These are phyloP conservation scores for Stegostoma tigrinum DNA, from an alignment of 2,113 vertebrate species.

Conservation along the genomic window DNA sequence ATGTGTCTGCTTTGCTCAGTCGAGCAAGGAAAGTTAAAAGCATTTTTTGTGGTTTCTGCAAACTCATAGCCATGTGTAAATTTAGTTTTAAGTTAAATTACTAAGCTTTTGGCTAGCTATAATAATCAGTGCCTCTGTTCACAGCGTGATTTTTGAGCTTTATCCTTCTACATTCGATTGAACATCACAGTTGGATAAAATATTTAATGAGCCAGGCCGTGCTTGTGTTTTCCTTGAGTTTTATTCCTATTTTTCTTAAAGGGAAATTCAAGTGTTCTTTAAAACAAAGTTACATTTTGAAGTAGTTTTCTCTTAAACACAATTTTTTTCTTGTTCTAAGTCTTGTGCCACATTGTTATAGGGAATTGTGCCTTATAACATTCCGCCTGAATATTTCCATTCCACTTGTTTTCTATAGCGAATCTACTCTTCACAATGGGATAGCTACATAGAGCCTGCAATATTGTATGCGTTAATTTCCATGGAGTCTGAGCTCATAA, in stretches of 20 bases:
- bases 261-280: neutral
- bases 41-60: conserved; percentile 33
- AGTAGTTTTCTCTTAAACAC: neutral
- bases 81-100: conserved; percentile 34
- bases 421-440: neutral
- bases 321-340: neutral
- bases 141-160: conserved; percentile 5
- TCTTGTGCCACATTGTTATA: neutral
- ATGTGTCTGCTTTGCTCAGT: conserved; percentile 15
- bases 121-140: conserved; percentile 16
- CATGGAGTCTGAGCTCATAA: neutral
- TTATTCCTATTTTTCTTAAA: conserved; percentile 24
- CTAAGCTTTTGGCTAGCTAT: conserved; percentile 25
- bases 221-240: conserved; percentile 11
- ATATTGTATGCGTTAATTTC: neutral
- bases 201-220: conserved; percentile 23
- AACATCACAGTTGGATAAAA: conserved; percentile 35
- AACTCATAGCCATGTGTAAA: conserved; percentile 36
- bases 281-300: neutral
- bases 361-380: neutral
- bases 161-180: neutral
- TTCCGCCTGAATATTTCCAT: neutral
- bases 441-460: neutral
- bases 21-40: conserved; percentile 33
- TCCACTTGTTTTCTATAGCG: neutral